Evolutionary conservation across 2,797 vertebrate species (phyloP), one percentile per base, ranked within the genome.

Genomic region (Enteromius argenteus): DNA sequence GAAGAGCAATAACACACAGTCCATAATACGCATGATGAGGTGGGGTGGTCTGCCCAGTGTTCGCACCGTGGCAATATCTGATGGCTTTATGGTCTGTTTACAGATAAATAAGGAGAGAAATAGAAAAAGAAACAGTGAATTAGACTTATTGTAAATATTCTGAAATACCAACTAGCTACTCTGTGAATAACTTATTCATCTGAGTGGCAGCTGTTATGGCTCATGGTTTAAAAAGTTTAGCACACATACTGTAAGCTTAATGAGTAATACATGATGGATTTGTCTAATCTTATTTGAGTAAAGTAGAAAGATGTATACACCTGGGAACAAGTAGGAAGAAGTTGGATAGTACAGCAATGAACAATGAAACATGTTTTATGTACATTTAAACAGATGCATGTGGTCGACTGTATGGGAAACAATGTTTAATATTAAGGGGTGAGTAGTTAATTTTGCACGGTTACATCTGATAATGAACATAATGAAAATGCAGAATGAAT

Each of bases 11-110:
- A 99, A 87, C 88, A 99, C 98, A 0, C 97, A 99, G 85, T 99
- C 98, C 98, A 99, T 99, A 92, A 99, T 99, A 2, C 97, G 93
- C 98, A 99, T 99, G 91, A 99, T 98, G 87, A 99, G 97, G 88
- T 99, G 98, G 0, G 98, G 98, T 0, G 98, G 98, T 0, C 97
- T 95, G 7, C 96, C 96, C 30, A 99, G 92, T 0, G 97, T 99
- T 30, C 97, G 96, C 4, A 99, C 97, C 0, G 98, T 98, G 60
- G 97, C 97, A 0, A 99, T 99, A 89, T 99, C 98, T 0, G 96
- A 93, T 1, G 97, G 97, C 88, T 98, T 99, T 92, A 99, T 99
- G 5, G 97, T 99, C 98, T 99, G 86, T 76, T 69, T 4, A 60
- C 5, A 27, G 19, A 37, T 35, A 11, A 56, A 77, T 10, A 74